Evolutionary conservation across 2,797 vertebrate species (phyloP), one percentile per base, ranked within the genome.

Genomic region (Hoplostethus atlanticus): DNA sequence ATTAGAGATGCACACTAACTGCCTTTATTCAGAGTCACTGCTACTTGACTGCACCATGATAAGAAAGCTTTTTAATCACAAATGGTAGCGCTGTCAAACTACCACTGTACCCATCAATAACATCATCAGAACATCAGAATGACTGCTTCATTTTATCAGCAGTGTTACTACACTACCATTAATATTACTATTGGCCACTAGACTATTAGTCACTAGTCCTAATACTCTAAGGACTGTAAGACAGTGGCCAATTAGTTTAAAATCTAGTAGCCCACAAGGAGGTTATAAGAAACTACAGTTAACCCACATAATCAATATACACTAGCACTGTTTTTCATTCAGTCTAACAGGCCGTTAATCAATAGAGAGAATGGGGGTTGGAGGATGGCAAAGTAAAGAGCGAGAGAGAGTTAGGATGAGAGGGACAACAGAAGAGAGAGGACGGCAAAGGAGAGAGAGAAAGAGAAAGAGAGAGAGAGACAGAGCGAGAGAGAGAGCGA

Each of bases 401-500:
- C 42, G 47, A 51, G 44, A 63, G 65, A 54, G 48, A 53, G 59
- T 5, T 36, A 44, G n/a, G 17, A 25, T 38, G 4, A 21, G 10
- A 6, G 16, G 36, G 3, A 58, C 9, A n/a, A 42, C 10, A 55
- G 6, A 28, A 46, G 36, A 31, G 8, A 17, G 8, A 30, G 25
- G 36, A 51, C 13, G n/a, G 72, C 60, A 51, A 58, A 64, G 66
- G 68, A 83, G 28, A 55, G 73, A 94, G 90, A 66, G 48, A 90
- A 83, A 89, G 91, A 91, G 90, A 1, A 73, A 94, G 94, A 82
- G 85, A 89, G 87, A 88, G 71, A 86, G 91, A 58, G 42, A 84
- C 86, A 54, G 91, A 92, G 81, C 91, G 92, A 90, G 92, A 85
- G 86, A 94, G 90, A 66, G 48, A 90, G 84, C 88, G 91, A 91